These are phyloP conservation scores for Oncorhynchus keta DNA, from an alignment of 2,113 vertebrate genomes.

Conservation along the genomic window DNA sequence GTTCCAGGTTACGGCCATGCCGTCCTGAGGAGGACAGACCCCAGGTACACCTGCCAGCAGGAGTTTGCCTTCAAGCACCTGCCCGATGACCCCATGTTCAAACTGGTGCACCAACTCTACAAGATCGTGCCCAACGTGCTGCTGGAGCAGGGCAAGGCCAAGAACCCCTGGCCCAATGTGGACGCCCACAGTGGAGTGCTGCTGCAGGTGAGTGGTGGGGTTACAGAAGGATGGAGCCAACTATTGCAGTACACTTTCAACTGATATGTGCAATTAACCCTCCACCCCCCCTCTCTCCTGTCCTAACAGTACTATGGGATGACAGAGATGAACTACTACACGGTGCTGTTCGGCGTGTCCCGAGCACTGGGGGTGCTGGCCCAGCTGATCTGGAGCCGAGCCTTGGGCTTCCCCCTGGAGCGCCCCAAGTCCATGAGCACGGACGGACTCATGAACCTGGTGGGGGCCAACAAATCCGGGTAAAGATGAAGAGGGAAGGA, in stretches of 20 bases:
- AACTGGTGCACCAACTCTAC: slow-evolving; percentile 92
- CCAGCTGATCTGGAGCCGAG: slow-evolving; percentile 94
- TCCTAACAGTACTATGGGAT: slow-evolving; percentile 89
- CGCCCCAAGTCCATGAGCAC: slow-evolving; percentile 97
- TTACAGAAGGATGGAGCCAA: neutral
- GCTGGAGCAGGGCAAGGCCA: slow-evolving; percentile 96
- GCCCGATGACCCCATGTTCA: slow-evolving; percentile 92
- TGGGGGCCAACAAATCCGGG: slow-evolving; percentile 85
- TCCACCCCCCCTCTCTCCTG: neutral
- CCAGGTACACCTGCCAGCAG: slow-evolving; percentile 89
- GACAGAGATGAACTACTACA: slow-evolving; percentile 99
- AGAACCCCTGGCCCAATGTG: slow-evolving; percentile 98
- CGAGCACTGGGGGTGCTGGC: slow-evolving; percentile 91
- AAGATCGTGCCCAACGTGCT: slow-evolving; percentile 95
- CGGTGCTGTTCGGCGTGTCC: slow-evolving; percentile 93
- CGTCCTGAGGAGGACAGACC: slow-evolving; percentile 92
- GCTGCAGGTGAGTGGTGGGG: slow-evolving; percentile 80
- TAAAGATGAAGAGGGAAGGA: slow-evolving; percentile 53
- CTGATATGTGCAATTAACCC: neutral
- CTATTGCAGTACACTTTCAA: neutral
- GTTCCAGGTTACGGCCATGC: slow-evolving; percentile 94
- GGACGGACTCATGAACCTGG: slow-evolving; percentile 86
- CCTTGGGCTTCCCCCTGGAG: slow-evolving; percentile 90
- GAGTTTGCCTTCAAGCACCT: slow-evolving; percentile 95
- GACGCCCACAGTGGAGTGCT: slow-evolving; percentile 96